Evolutionary conservation across 2,888 invertebrate species (phyloP).

Genomic region (Kuschelorhynchus macadamiae): DNA sequence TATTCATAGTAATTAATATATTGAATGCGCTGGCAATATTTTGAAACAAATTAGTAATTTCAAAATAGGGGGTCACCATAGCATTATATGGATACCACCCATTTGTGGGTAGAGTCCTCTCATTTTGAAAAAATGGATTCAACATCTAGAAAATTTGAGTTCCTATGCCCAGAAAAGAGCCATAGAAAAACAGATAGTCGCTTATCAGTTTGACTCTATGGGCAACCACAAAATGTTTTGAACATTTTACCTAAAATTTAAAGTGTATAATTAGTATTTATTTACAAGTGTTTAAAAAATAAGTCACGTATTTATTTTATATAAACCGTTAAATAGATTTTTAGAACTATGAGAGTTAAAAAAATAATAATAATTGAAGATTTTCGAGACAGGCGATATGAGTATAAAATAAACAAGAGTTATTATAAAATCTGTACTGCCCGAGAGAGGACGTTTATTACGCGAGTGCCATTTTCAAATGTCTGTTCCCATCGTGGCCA

Average conservation of each 20-base stretch:
- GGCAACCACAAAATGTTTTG: slow-evolving; percentile 5
- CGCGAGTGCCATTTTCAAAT: too few relatives aligned
- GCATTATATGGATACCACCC: slow-evolving; percentile 35
- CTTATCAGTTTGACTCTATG: slow-evolving; percentile 2
- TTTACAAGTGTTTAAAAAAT: too few relatives aligned
- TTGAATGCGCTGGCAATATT: slow-evolving; percentile 18
- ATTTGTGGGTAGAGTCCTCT: slow-evolving; percentile 17
- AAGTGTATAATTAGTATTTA: too few relatives aligned
- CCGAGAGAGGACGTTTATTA: too few relatives aligned
- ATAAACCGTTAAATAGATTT: too few relatives aligned
- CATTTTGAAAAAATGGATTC: slow-evolving; percentile 15
- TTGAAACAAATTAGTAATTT: slow-evolving; percentile 29
- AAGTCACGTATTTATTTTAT: too few relatives aligned
- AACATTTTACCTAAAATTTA: slow-evolving; percentile 11
- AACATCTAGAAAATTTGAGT: slow-evolving; percentile 33
- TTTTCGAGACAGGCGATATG: too few relatives aligned
- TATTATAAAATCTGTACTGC: too few relatives aligned
- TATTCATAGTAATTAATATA: slow-evolving; percentile 32
- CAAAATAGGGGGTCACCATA: slow-evolving; percentile 20
- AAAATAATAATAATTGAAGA: too few relatives aligned
- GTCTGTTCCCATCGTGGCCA: too few relatives aligned
- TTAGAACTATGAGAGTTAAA: too few relatives aligned
- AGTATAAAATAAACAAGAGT: too few relatives aligned
- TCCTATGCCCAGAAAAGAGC: slow-evolving; percentile 12
- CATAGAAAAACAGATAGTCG: slow-evolving; percentile 24